Percentiles rank a stretch among this genome's conserved stretches.
Evolutionary conservation across 2,113 vertebrate genomes (phyloP).

Genomic region (Pelusios castaneus): DNA sequence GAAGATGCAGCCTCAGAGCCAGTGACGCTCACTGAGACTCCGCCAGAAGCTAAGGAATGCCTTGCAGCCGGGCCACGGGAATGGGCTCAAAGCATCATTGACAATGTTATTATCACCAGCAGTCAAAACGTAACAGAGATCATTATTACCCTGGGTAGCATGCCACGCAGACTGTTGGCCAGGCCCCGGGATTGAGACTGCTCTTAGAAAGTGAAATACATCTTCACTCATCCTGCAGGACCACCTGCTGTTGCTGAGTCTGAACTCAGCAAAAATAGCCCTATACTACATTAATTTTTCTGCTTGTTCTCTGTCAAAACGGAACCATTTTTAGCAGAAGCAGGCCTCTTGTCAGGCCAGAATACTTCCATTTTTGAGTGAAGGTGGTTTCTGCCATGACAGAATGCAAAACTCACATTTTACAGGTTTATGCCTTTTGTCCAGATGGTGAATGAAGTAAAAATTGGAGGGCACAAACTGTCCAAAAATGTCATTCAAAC

Average conservation of each 20-base stretch:
- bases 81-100: background rate
- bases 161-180: background rate
- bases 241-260: background rate
- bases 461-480: background rate
- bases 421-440: conserved; percentile 31
- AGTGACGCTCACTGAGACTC: background rate
- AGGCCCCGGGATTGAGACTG: too few relatives aligned
- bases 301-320: background rate
- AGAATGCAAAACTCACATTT: conserved; percentile 22
- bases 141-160: background rate
- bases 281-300: background rate
- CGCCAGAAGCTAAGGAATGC: background rate
- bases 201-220: background rate
- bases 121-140: background rate
- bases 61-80: background rate
- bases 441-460: conserved; percentile 25
- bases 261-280: background rate
- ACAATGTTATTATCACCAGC: background rate
- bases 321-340: background rate
- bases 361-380: background rate
- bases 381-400: conserved; percentile 10
- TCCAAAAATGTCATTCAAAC: background rate
- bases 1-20: background rate
- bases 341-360: background rate
- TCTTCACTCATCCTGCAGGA: background rate